These are phyloP conservation scores for Heteractis magnifica DNA, from an alignment of 92 coral and sea anemone genomes.

Conservation along the genomic window DNA sequence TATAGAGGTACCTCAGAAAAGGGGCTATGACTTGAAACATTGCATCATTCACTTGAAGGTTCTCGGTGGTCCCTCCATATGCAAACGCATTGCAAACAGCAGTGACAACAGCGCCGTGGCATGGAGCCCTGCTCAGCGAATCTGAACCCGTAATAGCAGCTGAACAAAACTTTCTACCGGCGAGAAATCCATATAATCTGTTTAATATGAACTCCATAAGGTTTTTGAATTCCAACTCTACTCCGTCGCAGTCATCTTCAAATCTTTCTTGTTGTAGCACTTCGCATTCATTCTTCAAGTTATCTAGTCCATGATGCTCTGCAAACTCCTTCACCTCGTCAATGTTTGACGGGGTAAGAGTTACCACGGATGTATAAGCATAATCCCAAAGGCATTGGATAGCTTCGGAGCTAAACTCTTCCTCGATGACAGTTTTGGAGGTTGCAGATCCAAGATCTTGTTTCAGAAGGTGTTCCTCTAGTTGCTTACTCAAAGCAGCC, in stretches of 20 bases:
- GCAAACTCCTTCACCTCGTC: conserved; percentile 47
- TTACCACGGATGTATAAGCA: conserved; percentile 43
- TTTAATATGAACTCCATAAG: conserved; percentile 25
- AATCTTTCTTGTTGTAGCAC: conserved; percentile 1
- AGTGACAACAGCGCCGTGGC: conserved; percentile 6
- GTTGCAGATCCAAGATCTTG: conserved; percentile 13
- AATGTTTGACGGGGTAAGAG: conserved; percentile 30
- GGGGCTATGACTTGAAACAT: conserved; percentile 13
- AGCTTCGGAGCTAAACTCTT: conserved; percentile 19
- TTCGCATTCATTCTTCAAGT: conserved; percentile 22
- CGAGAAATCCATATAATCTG: conserved; percentile 17
- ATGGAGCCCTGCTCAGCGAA: background rate
- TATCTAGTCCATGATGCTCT: conserved; percentile 23
- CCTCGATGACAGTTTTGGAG: background rate
- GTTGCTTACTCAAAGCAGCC: conserved; percentile 46
- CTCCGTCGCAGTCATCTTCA: background rate
- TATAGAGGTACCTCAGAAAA: conserved; percentile 49
- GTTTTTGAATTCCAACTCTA: conserved; percentile 9
- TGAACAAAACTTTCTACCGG: background rate
- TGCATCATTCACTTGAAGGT: conserved; percentile 23
- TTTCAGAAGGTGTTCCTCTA: conserved; percentile 35
- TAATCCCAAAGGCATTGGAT: conserved; percentile 41
- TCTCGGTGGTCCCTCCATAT: background rate
- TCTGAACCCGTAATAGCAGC: background rate
- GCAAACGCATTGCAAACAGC: background rate